Evolutionary conservation across 2,888 invertebrate species (phyloP), one percentile per base, ranked within the genome.

Genomic region (Galeopsomyia nigrocyanea): DNA sequence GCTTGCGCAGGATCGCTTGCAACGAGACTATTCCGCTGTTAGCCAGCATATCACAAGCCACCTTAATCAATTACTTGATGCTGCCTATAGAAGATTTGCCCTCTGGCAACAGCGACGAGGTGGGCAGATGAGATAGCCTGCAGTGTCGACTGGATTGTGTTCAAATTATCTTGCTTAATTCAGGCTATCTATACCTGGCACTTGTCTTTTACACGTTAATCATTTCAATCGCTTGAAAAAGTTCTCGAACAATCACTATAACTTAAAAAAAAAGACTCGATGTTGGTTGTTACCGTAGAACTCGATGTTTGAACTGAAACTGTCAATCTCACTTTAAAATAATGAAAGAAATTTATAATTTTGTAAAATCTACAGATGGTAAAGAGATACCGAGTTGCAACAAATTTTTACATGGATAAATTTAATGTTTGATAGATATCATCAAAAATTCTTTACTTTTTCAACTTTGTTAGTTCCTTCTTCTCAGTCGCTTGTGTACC

Each of bases 21-120:
- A 94, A 78, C 90, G 94, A 65, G 95, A 95, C 78, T 89, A 94
- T 51, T 93, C 95, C 0, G 94, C 95, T 0, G 86, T 95, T 77
- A 94, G 94, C 75, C 92, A 94, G 68, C 92, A 94, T 51, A 87
- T 95, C 50, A 95, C 95, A 9, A 91, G 91, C 86, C 97, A 98
- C 86, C 89, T 97, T 83, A 95, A 96, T 87, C 93, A 94, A 83
- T 90, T 97, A 87, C 88, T 98, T 78, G 93, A 93, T 83, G 92
- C 94, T 0, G 95, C 97, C 14, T 95, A 94, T 85, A 90, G 92
- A 75, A 97, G 96, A 83, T 97, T 93, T 88, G 93, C 90, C 56
- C 88, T 93, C 62, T 97, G 97, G 97, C 95, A 95, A 84, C 92
- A 93, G 78, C 88, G 93, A 73, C 91, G 91, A 82, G 80, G 61